Conservation (phyloP, 2,797 vertebrate genomes). For the Lepidocolaptes lacrymiger region DNA sequence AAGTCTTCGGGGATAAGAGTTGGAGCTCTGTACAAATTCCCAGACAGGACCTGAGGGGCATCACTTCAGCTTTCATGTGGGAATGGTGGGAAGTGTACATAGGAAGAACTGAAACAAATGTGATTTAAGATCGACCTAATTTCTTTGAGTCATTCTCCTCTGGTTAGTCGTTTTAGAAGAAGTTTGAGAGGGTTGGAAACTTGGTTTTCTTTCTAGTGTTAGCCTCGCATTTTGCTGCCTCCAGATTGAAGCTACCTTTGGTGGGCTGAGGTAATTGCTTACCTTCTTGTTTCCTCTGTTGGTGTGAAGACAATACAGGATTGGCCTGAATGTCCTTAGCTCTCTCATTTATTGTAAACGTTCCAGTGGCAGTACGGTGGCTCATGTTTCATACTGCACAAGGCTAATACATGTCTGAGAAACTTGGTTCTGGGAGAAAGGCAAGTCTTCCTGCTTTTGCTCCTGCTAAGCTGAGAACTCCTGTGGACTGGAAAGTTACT, state of each 20-base stretch:
- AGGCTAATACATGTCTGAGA: neutral
- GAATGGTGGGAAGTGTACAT: neutral
- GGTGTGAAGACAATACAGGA: neutral
- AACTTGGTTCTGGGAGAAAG: neutral
- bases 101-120: neutral
- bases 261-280: neutral
- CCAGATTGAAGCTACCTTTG: neutral
- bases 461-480: neutral
- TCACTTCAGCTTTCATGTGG: neutral
- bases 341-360: neutral
- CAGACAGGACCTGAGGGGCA: neutral
- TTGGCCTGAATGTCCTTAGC: neutral
- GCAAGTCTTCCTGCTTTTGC: neutral
- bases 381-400: rapidly evolving
- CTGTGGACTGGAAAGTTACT: neutral
- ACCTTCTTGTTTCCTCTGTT: neutral
- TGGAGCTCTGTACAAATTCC: neutral
- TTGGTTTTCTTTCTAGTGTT: neutral
- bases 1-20: neutral
- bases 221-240: neutral
- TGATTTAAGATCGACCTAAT: neutral
- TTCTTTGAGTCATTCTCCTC: neutral
- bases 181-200: neutral
- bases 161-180: neutral
- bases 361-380: neutral